Conservation (phyloP, 2,888 invertebrate species). For the Reticulitermes lucifugus region DNA sequence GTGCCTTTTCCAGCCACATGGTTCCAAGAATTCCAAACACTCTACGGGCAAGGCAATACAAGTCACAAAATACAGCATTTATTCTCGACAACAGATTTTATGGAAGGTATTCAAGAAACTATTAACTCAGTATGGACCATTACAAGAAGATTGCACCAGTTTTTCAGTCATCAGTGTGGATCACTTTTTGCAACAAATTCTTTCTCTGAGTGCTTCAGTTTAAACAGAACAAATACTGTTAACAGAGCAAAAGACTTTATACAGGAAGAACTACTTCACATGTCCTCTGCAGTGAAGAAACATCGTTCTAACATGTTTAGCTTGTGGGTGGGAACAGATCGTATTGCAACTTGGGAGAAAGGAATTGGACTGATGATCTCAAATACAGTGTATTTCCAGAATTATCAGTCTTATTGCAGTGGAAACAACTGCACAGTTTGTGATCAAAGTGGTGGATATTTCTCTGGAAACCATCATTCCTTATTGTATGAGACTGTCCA, state of each 20-base stretch:
- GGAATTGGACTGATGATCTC: slow-evolving; percentile 34
- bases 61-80: slow-evolving; percentile 11
- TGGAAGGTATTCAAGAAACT: slow-evolving; percentile 28
- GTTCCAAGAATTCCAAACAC: slow-evolving; percentile 34
- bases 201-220: slow-evolving; percentile 21
- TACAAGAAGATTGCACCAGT: slow-evolving; percentile 37
- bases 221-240: neutral
- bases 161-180: slow-evolving; percentile 32
- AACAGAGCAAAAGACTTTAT: neutral
- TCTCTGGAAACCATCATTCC: neutral
- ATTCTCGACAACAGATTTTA: slow-evolving; percentile 25
- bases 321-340: slow-evolving; percentile 41
- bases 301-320: slow-evolving; percentile 13
- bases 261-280: slow-evolving; percentile 27
- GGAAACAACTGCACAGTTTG: slow-evolving; percentile 29
- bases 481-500: slow-evolving; percentile 27
- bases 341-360: slow-evolving; percentile 47
- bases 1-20: slow-evolving; percentile 34
- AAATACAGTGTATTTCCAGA: slow-evolving; percentile 13
- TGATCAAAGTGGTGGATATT: slow-evolving; percentile 15
- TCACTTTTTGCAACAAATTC: neutral
- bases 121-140: slow-evolving; percentile 41
- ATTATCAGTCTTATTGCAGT: slow-evolving; percentile 24
- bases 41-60: neutral
- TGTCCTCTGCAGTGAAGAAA: slow-evolving; percentile 4